Conservation (phyloP, 92 coral and sea anemone species). For the Nematostella vectensis region DNA sequence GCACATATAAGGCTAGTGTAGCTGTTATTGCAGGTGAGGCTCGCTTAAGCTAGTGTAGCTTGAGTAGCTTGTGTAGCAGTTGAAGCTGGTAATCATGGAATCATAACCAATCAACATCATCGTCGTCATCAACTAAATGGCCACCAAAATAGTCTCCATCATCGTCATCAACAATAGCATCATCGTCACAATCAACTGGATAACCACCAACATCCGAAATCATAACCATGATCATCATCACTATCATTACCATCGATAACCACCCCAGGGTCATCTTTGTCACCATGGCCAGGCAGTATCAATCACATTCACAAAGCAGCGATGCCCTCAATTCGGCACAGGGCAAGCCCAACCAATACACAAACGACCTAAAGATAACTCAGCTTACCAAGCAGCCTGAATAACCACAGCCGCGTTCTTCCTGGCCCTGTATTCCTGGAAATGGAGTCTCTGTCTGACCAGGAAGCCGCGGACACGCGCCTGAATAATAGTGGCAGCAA, state of each 20-base stretch:
- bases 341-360: not conserved
- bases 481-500: constrained; percentile 90
- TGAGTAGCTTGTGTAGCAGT: too few species aligned
- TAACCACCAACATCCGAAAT: not conserved
- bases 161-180: not conserved
- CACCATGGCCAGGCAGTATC: not conserved
- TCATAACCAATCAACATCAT: not conserved
- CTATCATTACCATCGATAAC: constrained; percentile 2
- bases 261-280: not conserved
- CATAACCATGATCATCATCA: not conserved
- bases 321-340: not conserved
- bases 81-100: too few species aligned
- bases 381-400: constrained; percentile 80
- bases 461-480: constrained; percentile 87
- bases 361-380: too few species aligned
- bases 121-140: not conserved
- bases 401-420: constrained; percentile 73
- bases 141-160: not conserved
- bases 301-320: not conserved
- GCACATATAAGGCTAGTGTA: too few species aligned
- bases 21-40: too few species aligned
- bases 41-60: too few species aligned
- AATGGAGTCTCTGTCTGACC: constrained; percentile 62
- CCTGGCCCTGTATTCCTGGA: constrained; percentile 46
- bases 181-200: not conserved